Evolutionary conservation across 2,888 invertebrate genomes (phyloP), one percentile per base, ranked within the genome.

Genomic region (Drosophila cracens): DNA sequence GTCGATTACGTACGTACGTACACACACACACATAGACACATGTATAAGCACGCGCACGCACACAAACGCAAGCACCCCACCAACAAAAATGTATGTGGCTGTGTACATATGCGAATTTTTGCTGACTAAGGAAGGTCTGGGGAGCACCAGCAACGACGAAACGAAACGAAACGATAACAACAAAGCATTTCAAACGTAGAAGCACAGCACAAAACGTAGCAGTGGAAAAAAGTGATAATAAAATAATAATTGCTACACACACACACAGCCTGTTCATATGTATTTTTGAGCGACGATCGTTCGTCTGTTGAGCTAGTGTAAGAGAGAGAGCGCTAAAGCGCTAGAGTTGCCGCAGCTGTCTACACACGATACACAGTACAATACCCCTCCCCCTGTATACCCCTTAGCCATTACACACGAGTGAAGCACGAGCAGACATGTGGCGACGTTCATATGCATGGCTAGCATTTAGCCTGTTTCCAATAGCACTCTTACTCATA

Each of bases 91-190:
- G 70, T 66, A 66, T 27, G 40, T 38, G 18, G 2, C 4, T 54
- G 58, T 68, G 67, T 66, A 78, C 72, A 75, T 81, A 79, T 76
- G 89, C 89, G 84, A 89, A 87, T 76, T 84, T 84, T 84, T 89
- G 91, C 90, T 91, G 91, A 92, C 92, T 92, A 91, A 91, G 91
- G 90, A 91, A 91, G 91, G 91, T 91, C 91, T 90, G 91, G 91
- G 91, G 91, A 91, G 92, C 91, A 91, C 91, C 91, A 81, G 65
- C 76, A 69, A 58, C 81, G 53, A 51, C 72, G 58, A 57, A 65
- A 74, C 74, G 61, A 57, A 65, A 74, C 75, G 61, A 57, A 65
- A 74, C 74, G 88, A 87, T 79, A 86, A 82, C 79, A 88, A 83
- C 88, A 83, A 88, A 81, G 75, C 79, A 87, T 83, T 86, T 84